Evolutionary conservation across 2,888 invertebrate species (phyloP), one percentile per base, ranked within the genome.

Genomic region (Drosophila buzzatii): DNA sequence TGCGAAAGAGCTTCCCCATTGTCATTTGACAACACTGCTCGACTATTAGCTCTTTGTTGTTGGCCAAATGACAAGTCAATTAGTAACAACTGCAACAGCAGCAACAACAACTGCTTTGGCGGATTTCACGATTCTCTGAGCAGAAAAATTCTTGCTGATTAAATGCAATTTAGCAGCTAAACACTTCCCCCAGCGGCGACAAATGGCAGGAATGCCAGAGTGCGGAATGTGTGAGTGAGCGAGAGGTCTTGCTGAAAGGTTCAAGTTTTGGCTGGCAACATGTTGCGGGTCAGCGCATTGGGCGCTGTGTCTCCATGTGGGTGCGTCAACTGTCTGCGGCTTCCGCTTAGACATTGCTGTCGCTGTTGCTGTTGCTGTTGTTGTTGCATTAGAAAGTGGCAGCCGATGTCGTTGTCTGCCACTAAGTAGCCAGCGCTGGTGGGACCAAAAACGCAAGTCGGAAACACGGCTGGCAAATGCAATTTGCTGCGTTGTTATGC

Each of bases 321-420:
- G 77, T 74, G 77, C 69, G 72, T 62, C 62, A 47, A 67, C 44
- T 70, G 71, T 60, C 51, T 8, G 18, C 10, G 47, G 70, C 62
- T 70, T 79, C 75, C 69, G 74, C 71, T 73, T 66, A 44, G 49
- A 44, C 42, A 1, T 16, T 39, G 44, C 14, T 20, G 20, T 14
- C 5, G 41, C 35, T 55, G 62, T 45, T 16, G 47, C 5, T 31
- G 47, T 10, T 47, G 71, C 49, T 69, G 59, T 44, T 6, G 41
- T 20, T 55, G 62, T 51, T 41, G 70, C 75, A 81, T 84, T 84
- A 85, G 83, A 84, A 84, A 84, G 83, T 85, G 83, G 66, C 82
- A 57, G 53, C 69, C 60, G 70, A 68, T 73, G 81, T 61, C 64
- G 67, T 57, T 70, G 58, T 14, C 73, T 58, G 70, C 51, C 68